Percentiles rank a stretch among this genome's conserved stretches.
phyloP scores from a whole-genome alignment of 2,797 vertebrate genomes.

The Acestrorhynchus altus region DNA sequence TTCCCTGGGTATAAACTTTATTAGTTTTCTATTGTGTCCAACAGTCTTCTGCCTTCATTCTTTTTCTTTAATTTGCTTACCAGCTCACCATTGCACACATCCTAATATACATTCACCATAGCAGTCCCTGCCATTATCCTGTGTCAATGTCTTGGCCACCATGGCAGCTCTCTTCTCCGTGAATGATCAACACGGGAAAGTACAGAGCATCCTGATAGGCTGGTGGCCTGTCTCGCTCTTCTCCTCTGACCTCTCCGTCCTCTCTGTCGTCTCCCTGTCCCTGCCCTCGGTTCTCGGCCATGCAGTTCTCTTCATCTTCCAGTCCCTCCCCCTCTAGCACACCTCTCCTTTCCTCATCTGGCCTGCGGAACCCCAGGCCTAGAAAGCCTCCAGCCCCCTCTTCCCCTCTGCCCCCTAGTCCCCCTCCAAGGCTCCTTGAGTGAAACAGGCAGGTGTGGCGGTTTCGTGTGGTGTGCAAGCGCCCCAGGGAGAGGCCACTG shows the following conservation, averaged over 20 bases:
- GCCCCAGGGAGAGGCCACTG: constrained; percentile 78
- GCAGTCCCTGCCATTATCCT: constrained; percentile 36
- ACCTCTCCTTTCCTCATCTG: constrained; percentile 65
- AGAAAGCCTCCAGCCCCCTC: constrained; percentile 67
- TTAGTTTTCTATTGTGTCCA: neutral
- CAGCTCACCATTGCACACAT: constrained; percentile 41
- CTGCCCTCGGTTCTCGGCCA: constrained; percentile 38
- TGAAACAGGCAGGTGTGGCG: constrained; percentile 66
- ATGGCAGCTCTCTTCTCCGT: constrained; percentile 77
- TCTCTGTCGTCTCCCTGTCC: constrained; percentile 37
- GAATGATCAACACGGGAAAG: constrained; percentile 80
- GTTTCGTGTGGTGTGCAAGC: constrained; percentile 60
- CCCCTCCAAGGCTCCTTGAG: constrained; percentile 65
- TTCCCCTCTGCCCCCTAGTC: constrained; percentile 53
- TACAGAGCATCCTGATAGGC: constrained; percentile 79
- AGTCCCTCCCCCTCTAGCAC: constrained; percentile 62
- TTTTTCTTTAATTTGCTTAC: constrained; percentile 18
- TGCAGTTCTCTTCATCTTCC: constrained; percentile 67
- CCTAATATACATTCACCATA: constrained; percentile 24
- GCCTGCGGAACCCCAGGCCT: constrained; percentile 72
- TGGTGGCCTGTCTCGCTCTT: constrained; percentile 74
- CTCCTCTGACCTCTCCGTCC: constrained; percentile 41
- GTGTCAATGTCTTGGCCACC: constrained; percentile 62
- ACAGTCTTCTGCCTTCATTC: neutral
- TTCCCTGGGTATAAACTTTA: constrained; percentile 20